Evolutionary conservation across 2,888 invertebrate genomes (phyloP), one percentile per base, ranked within the genome.

Genomic region (Molorchus minor): DNA sequence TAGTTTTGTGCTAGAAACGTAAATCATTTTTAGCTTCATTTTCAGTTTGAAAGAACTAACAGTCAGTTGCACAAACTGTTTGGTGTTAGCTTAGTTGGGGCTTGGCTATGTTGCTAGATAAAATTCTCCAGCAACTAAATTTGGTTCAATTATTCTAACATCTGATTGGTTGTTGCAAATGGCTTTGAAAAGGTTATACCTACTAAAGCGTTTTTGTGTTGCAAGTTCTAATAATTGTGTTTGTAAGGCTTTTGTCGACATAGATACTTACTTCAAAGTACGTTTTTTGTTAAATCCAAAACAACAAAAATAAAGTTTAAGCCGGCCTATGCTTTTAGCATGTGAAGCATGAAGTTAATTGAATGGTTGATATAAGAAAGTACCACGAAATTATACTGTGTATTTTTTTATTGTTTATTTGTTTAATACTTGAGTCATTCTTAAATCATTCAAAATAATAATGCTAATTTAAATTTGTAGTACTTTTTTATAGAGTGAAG

Each of bases 271-370:
- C n/a, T 25, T 25, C 25, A 8, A 5, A 5, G 3, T 25, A 25
- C 5, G 15, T 29, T 2, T 44, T 45, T 29, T 19, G 21, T 49
- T 35, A 17, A 44, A 58, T 57, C 60, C 70, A 71, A 68, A 74
- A 67, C 68, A 69, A 70, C 71, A 71, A 70, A 36, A 36, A 47
- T 64, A 59, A 61, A 69, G n/a, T n/a, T 74, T 71, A 70, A 74
- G 70, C 68, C 68, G 71, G 62, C 71, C 74, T 73, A 59, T 58
- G 67, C 68, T 69, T 69, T 51, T 33, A 67, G 72, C 72, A 74
- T 72, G 72, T 67, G 52, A 56, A 68, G 76, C 75, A 76, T 71
- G 76, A 71, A 68, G 70, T 74, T 73, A 75, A 73, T 71, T 64
- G 76, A 69, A 68, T 70, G 77, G 68, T 58, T 67, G 72, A 57